Base-by-base conservation (phyloP, 2,888 invertebrate species). In the Cosmia pyralina region DNA sequence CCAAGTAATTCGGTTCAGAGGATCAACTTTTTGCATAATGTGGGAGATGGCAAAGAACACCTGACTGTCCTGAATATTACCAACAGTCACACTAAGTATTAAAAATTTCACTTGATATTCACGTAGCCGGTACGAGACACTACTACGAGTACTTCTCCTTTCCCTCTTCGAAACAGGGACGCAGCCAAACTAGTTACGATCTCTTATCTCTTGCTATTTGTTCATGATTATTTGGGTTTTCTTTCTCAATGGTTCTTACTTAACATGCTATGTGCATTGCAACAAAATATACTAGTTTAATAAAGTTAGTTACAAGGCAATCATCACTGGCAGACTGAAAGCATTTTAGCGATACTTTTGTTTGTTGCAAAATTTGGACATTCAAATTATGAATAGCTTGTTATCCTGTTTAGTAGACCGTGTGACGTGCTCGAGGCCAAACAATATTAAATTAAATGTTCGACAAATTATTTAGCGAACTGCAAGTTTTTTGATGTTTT, bases 331-430 rank as follows among this genome's bases (percentile, higher is more conserved):
- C 13, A 3, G 11, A 38, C 60, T 19, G 73, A 22, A 50, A 1
- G 11, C n/a, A 13, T 28, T 22, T 38, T 6, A n/a, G 11, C 15
- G 22, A 52, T 41, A 52, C 63, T 48, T 69, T 71, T 52, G 34
- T 63, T 48, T 34, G n/a, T 41, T 48, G 17, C 7, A 10, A 7
- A 10, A 28, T 46, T 52, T 58, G 19, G 4, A 4, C 28, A 7
- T 46, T 62, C 10, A 53, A 55, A 55, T 55, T 62, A 65, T 60
- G 55, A n/a, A n/a, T 60, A 46, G 41, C 69, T 81, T 57, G 69
- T 75, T 81, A 75, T 48, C 10, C 17, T 52, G 41, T 17, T 48
- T 22, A 52, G 60, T 48, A 34, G 57, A 69, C 48, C 69, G 38
- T 76, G 48, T 76, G 48, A 53, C 44, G 52, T 57, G 41, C 11